phyloP scores from a whole-genome alignment of 2,797 vertebrate genomes.

The Falco columbarius region DNA sequence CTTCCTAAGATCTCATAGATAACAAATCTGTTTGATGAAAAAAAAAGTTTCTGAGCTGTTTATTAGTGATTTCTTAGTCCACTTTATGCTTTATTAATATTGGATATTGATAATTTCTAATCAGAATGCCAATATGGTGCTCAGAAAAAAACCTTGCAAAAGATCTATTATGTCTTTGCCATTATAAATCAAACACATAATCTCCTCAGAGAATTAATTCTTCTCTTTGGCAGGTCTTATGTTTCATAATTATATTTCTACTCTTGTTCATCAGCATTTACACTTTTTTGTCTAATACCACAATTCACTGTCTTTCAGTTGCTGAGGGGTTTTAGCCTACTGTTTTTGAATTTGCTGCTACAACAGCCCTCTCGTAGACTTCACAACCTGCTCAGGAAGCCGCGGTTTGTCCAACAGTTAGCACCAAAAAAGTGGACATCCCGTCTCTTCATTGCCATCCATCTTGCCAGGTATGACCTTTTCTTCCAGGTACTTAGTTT shows the following conservation, averaged over 20 bases:
- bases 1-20: background rate
- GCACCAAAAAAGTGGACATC: background rate
- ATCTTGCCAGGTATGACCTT: background rate
- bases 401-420: background rate
- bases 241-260: background rate
- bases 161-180: background rate
- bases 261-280: background rate
- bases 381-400: background rate
- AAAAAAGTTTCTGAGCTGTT: background rate
- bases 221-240: background rate
- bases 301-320: background rate
- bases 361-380: background rate
- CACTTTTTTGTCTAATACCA: background rate
- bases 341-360: background rate
- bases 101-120: constrained; percentile 7
- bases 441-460: background rate
- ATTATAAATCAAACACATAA: background rate
- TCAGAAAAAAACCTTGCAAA: background rate
- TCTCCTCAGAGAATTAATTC: background rate
- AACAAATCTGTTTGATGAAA: background rate
- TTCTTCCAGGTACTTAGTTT: background rate
- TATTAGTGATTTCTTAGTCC: background rate
- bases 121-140: background rate
- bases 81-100: background rate
- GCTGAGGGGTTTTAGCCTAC: background rate